Base-by-base conservation (phyloP, 1,140 invertebrate genomes). In the Ephestia elutella region DNA sequence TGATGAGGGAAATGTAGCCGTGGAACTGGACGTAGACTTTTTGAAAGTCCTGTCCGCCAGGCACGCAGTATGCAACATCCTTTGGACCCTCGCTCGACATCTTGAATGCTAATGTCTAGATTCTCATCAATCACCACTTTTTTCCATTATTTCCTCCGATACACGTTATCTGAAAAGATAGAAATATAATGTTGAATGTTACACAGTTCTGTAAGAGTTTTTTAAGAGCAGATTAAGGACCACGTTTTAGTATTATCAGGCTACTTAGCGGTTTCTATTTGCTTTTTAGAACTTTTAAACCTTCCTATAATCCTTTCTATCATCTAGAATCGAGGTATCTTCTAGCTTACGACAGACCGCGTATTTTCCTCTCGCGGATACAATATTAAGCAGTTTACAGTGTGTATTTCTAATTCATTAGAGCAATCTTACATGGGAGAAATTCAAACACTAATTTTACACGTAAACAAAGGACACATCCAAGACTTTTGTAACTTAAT, bases 1-100 rank as follows among this genome's bases (percentile, higher is more conserved):
- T 95, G 9, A 89, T 65, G n/a, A 90, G 66, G 0, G 87, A 86
- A 56, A 90, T 84, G 60, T 89, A 90, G 25, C 87, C 89, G 62
- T 90, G 87, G 1, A 87, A 68, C 32, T 73, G 74, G 0, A 78
- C 71, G 59, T 89, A 90, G 28, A 80, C 71, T 5, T 78, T 67
- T 30, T 84, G 83, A 62, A 90, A 89, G 18, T 79, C 75, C 35
- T 66, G 70, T n/a, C 82, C 87, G 50, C 80, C 80, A 19, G 82
- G 82, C 60, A 82, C 77, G 59, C 89, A 90, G 70, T 89, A 90
- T 15, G 78, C 74, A 63, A 69, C 71, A 13, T 58, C 65, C 19
- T 66, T 60, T 48, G 50, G 64, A 19, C 25, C 60, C 13, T 65
- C 63, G 0, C 55, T 63, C 35, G 72, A 71, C 77, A 75, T 73